Percentiles rank a stretch among this genome's conserved stretches.
phyloP scores from a whole-genome alignment of 2,888 invertebrate genomes.

The Drosophila limbata region DNA sequence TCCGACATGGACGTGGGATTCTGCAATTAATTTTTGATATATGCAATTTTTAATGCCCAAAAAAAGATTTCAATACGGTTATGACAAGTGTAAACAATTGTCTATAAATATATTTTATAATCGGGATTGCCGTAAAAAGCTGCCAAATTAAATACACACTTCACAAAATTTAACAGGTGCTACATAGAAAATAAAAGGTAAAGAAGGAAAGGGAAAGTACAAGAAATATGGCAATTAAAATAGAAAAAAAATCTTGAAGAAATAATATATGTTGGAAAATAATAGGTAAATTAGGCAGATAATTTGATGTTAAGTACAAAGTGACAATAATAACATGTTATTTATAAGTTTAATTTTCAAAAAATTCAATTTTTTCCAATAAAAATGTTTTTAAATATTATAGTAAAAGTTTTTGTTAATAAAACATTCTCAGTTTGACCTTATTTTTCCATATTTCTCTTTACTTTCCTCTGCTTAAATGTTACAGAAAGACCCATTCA shows the following conservation, averaged over 20 bases:
- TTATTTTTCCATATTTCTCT: neutral
- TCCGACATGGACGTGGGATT: conserved; percentile 26
- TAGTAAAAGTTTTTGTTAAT: neutral
- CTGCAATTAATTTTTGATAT: conserved; percentile 65
- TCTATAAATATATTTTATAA: conserved; percentile 48
- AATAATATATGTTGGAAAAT: neutral
- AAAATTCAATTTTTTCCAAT: neutral
- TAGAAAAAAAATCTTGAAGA: neutral
- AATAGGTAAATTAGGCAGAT: neutral
- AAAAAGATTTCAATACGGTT: conserved; percentile 30
- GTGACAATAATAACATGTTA: neutral
- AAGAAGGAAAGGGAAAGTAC: neutral
- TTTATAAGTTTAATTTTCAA: neutral
- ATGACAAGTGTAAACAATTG: conserved; percentile 65
- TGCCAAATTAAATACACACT: conserved; percentile 30
- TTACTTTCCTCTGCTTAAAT: neutral
- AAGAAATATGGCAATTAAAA: conserved; percentile 10
- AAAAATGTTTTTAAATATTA: neutral
- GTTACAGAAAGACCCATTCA: too few species aligned
- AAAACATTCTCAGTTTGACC: neutral
- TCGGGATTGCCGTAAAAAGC: conserved; percentile 27
- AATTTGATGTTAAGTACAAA: neutral
- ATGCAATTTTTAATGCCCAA: conserved; percentile 56
- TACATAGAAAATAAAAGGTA: neutral
- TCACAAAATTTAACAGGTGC: conserved; percentile 24